phyloP scores from a whole-genome alignment of 2,888 invertebrate genomes.

The Steinernema carpocapsae region DNA sequence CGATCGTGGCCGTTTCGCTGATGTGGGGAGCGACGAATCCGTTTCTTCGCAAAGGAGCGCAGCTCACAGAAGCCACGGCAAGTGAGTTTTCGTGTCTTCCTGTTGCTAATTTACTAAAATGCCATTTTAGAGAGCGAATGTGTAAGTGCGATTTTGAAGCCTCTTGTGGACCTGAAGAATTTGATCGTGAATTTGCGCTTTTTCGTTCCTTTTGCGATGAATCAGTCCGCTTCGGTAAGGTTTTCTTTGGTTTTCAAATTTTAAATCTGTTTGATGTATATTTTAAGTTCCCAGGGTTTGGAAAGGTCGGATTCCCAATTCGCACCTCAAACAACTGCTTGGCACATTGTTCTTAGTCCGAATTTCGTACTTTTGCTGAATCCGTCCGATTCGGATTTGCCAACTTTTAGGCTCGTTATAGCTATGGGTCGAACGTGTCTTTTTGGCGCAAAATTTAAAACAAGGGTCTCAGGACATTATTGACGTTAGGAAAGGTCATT shows the following conservation, averaged over 20 bases:
- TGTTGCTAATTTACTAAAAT: too few relatives aligned
- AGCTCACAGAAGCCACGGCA: neutral
- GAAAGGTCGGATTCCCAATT: too few relatives aligned
- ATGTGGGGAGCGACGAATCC: conserved; percentile 41
- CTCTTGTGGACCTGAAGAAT: conserved; percentile 36
- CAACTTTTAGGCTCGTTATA: too few relatives aligned
- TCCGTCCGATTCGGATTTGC: too few relatives aligned
- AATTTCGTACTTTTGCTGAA: neutral
- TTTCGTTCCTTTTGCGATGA: conserved; percentile 44
- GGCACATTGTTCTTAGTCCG: neutral
- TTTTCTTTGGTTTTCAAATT: too few relatives aligned
- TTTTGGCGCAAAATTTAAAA: too few relatives aligned
- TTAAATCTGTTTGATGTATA: too few relatives aligned
- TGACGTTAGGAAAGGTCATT: too few relatives aligned
- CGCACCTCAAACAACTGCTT: too few relatives aligned
- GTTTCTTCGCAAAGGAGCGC: conserved; percentile 37
- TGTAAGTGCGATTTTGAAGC: conserved; percentile 10
- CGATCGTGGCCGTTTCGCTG: conserved; percentile 25
- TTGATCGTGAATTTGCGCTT: conserved; percentile 43
- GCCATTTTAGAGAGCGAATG: neutral
- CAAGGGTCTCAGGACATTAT: too few relatives aligned
- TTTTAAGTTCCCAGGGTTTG: too few relatives aligned
- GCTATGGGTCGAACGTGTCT: too few relatives aligned
- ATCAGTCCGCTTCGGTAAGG: conserved; percentile 46
- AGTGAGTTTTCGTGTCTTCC: neutral